Evolutionary conservation across 1,140 invertebrate genomes (phyloP), one percentile per base, ranked within the genome.

Genomic region (Macrobrachium rosenbergii): DNA sequence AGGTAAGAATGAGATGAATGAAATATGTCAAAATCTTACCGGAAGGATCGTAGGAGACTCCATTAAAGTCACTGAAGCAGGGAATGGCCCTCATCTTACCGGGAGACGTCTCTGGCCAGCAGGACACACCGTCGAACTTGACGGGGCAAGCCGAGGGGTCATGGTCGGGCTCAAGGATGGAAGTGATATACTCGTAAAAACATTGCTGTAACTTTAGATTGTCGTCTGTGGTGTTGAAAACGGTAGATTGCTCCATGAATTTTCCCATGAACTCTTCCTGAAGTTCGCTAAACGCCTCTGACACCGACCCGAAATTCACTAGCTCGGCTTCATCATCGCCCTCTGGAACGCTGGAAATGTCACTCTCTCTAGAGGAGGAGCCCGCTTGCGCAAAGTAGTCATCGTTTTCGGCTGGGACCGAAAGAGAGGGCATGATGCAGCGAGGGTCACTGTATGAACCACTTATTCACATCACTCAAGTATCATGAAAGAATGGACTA

Each of bases 11-110:
- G 7, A 8, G 6, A 52, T 19, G 2, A 19, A 0, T 19, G 21
- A 11, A 14, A 11, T 8, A 21, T 12, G 7, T 37, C 14, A 12
- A 67, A 5, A n/a, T 21, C 81, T 83, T 80, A 88, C 87, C 73
- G 78, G 87, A 78, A 43, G 87, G 81, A 14, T 88, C 95, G 90
- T 96, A 96, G 73, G 93, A 93, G 43, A 97, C 94, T 72, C 95
- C 95, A 87, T 96, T 94, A 80, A 97, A 93, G 90, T 95, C 94
- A 17, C 94, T 93, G 84, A 97, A 95, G 90, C 96, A 97, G 5
- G 94, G 94, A 79, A 96, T 92, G 0, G 93, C 90, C 2, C 94
- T 95, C 43, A 94, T 88, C 0, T 93, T 93, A 21, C 94, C 94
- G 64, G 94, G 93, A 0, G 92, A 92, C 3, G 96, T 96, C 0